Base-by-base conservation (phyloP, 2,113 vertebrate genomes). In the Etheostoma spectabile region DNA sequence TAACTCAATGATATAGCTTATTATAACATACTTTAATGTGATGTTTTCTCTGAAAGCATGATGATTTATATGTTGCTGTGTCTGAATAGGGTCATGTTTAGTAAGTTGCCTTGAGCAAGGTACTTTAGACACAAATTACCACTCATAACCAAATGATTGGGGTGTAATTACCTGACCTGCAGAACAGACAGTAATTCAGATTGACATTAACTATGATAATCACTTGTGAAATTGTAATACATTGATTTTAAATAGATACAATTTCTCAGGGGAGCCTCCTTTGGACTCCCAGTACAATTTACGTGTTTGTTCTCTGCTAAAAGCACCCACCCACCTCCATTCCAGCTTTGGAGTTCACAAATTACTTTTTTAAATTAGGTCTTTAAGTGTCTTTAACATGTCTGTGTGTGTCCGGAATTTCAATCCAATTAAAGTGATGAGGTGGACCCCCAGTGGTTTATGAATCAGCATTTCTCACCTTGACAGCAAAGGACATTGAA, bases 401-500 rank as follows among this genome's bases (percentile, higher is more conserved):
- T 5, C 10, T 22, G 16, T 57, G 71, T 69, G n/a, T 51, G 74
- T 14, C 61, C 4, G 16, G 27, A 16, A 14, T 52, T 61, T 69
- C 59, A 59, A 10, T 64, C 24, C 8, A 55, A 51, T 71, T 61
- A 80, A 71, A 48, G 48, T 7, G 38, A 80, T n/a, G 49, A 49
- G 10, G 27, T 53, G 8, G 19, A 27, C 35, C 48, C 60, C 52
- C 35, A 19, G 13, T 51, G 60, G 74, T 71, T 61, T 51, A 56
- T 82, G 70, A 83, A 76, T 90, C 86, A 83, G 77, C 74, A 18
- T 75, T 63, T 87, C 67, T 74, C 33, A 45, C 57, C 0, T 18
- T 77, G 80, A 86, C 81, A 86, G 67, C 1, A 8, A 71, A 89
- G 88, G 87, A 88, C 83, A 80, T 52, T 18, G 8, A 63, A 61